Base-by-base conservation (phyloP, 1,140 invertebrate species). In the Drosophila lacertosa region DNA sequence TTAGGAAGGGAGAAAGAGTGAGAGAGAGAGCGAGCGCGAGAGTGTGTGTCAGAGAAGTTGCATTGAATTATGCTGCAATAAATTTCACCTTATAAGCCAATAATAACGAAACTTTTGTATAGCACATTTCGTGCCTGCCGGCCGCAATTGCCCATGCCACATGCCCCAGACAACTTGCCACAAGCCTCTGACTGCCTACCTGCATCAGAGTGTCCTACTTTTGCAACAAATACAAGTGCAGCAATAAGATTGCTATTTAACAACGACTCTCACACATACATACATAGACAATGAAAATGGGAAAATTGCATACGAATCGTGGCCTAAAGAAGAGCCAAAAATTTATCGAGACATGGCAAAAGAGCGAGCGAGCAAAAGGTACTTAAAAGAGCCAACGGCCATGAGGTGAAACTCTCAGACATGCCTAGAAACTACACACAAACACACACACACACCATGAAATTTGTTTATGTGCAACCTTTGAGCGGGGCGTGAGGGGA, bases 91-190 rank as follows among this genome's bases (percentile, higher is more conserved):
- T 78, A 82, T 88, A 70, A 88, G 82, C 82, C 82, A 88, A 88
- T 88, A 88, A 88, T 88, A 78, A 88, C 66, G 78, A 88, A 88
- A 88, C 82, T 88, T 88, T 86, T 86, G 82, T 78, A 74, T 78
- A 75, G 82, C 77, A 88, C 82, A 88, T 81, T 86, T 86, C 70
- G 70, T 77, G 74, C 66, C 71, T 74, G 74, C 39, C 45, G 51
- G 35, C 53, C 63, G 54, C 59, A 53, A 57, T 16, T 24, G 33
- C 22, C 29, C 29, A n/a, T 37, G 40, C 50, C 39, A 24, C 40
- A 45, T 45, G 57, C 55, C 29, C n/a, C n/a, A n/a, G n/a, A n/a
- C n/a, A n/a, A 45, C 42, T 37, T 15, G 42, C 20, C 29, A 47
- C 42, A 59, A 13, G 48, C 18, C 69, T 45, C 55, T 47, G 48